Conservation (phyloP, 2,797 vertebrate genomes). For the Acanthiza pusilla region DNA sequence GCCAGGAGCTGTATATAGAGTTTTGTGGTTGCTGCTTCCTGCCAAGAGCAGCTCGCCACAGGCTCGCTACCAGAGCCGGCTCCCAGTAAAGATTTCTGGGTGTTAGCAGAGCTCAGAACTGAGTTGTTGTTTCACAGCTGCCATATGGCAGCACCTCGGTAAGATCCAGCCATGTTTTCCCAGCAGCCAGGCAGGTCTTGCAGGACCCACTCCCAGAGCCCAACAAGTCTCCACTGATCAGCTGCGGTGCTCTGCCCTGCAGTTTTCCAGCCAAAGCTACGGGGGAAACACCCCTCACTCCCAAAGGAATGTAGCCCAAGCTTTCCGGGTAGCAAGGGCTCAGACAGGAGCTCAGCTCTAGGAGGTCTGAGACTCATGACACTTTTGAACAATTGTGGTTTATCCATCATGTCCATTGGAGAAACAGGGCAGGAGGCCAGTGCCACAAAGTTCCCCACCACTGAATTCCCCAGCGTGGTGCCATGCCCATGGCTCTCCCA, state of each 20-base stretch:
- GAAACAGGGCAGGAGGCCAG: neutral
- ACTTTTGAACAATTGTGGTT: neutral
- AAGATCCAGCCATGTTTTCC: neutral
- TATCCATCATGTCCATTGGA: neutral
- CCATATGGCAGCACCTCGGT: neutral
- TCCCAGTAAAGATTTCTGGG: neutral
- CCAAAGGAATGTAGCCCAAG: neutral
- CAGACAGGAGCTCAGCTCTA: neutral
- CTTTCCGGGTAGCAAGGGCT: neutral
- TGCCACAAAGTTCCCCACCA: neutral
- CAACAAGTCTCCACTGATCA: accelerated
- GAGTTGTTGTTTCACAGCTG: neutral
- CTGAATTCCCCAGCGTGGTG: accelerated
- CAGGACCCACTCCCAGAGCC: neutral
- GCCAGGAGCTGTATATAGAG: neutral
- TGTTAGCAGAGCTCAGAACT: neutral
- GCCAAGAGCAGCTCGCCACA: neutral
- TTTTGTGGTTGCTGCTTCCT: slow-evolving; percentile 52
- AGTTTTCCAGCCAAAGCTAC: neutral
- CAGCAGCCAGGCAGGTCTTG: neutral
- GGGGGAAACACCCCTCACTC: neutral
- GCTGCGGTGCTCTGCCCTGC: accelerated
- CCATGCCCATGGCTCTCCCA: neutral
- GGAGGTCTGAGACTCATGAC: neutral
- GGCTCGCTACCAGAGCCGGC: neutral